These are phyloP conservation scores for Spisula solida DNA, from an alignment of 2,888 invertebrate species.

Conservation along the genomic window DNA sequence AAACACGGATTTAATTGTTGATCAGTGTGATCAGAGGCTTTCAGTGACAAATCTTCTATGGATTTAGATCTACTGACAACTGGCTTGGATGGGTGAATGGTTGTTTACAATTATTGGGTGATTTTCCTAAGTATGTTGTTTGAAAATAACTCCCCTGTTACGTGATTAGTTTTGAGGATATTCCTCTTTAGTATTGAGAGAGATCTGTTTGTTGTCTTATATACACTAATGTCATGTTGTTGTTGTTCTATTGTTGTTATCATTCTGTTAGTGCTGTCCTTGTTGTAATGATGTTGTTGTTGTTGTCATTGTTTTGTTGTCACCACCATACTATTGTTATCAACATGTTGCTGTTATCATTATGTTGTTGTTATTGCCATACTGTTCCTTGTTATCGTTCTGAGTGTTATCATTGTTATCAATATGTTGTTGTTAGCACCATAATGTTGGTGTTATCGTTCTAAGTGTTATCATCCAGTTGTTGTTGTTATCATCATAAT, in stretches of 20 bases:
- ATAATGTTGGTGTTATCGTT: too few species aligned
- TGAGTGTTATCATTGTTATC: too few species aligned
- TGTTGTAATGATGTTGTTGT: too few species aligned
- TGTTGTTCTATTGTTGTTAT: neutral
- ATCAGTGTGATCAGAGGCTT: conserved; percentile 36
- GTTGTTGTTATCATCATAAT: too few species aligned
- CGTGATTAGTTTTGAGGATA: neutral
- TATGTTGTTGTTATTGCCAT: too few species aligned
- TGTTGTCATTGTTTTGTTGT: too few species aligned
- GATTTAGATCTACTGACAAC: conserved; percentile 26
- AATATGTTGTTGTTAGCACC: too few species aligned
- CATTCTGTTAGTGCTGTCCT: too few species aligned
- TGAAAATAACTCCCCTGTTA: neutral
- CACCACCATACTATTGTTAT: too few species aligned
- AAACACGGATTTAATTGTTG: conserved; percentile 58
- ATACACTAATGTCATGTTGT: conserved; percentile 12
- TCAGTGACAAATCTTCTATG: conserved; percentile 32
- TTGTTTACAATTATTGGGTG: conserved; percentile 39
- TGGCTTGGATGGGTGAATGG: neutral
- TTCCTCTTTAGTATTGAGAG: neutral
- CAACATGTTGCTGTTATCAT: too few species aligned
- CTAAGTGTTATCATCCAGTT: too few species aligned
- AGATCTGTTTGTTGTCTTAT: neutral
- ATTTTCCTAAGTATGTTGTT: conserved; percentile 25
- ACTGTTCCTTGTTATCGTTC: too few species aligned